Percentiles rank a stretch among this genome's conserved stretches.
Conservation (phyloP, 2,888 invertebrate species). For the Perizoma flavofasciatum region DNA sequence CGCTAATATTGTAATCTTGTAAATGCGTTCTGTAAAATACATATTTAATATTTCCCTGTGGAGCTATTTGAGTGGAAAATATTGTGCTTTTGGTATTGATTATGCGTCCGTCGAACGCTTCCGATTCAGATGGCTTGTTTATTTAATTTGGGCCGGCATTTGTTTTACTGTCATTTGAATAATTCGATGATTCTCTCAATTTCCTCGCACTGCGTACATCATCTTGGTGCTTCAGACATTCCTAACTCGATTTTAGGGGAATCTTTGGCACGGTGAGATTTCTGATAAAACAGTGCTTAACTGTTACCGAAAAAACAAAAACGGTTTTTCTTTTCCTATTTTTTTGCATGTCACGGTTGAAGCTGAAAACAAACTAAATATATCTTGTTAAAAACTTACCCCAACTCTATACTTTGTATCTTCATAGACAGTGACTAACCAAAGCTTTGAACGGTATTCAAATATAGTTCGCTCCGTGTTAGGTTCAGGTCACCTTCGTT, state of each 20-base stretch:
- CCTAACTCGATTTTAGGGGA: conserved; percentile 21
- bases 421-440: conserved; percentile 14
- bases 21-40: conserved; percentile 76
- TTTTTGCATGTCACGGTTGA: too few species aligned
- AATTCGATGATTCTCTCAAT: conserved; percentile 35
- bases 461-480: conserved; percentile 64
- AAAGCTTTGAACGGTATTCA: conserved; percentile 52
- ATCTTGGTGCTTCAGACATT: conserved; percentile 18
- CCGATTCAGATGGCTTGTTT: conserved; percentile 40
- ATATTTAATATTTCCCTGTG: conserved; percentile 72
- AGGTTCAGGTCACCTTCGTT: conserved; percentile 64
- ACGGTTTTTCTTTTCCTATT: too few species aligned
- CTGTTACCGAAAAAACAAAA: too few species aligned
- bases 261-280: conserved; percentile 11
- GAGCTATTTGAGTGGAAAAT: conserved; percentile 74
- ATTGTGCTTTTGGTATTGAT: conserved; percentile 70
- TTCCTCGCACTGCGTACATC: conserved; percentile 28
- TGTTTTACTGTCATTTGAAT: conserved; percentile 33
- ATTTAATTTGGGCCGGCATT: conserved; percentile 44
- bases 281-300: conserved; percentile 3
- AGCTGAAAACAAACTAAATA: not conserved
- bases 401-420: not conserved
- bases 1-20: conserved; percentile 82
- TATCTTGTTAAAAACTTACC: not conserved
- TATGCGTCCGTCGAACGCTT: conserved; percentile 54